A percentile compares a stretch with the other conserved stretches of the same genome.
Evolutionary conservation across 2,797 vertebrate genomes (phyloP).

Genomic region (Danio tinwini): DNA sequence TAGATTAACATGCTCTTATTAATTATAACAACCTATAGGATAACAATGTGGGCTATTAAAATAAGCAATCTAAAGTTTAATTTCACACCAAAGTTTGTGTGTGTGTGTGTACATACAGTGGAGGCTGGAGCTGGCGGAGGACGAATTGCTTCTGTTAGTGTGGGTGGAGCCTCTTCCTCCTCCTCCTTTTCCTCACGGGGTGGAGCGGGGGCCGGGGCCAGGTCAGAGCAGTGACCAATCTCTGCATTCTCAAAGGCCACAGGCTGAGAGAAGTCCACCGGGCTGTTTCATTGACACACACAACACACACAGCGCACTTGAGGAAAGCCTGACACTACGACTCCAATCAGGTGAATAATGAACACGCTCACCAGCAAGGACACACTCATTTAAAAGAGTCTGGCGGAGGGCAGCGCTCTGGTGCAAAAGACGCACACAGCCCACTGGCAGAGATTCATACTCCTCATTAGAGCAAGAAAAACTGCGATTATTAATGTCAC

Average conservation of each 20-base stretch:
- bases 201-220: constrained; percentile 71
- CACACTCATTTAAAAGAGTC: constrained; percentile 57
- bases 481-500: constrained; percentile 46
- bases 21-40: too few species aligned
- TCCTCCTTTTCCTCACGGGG: constrained; percentile 64
- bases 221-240: constrained; percentile 87
- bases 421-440: constrained; percentile 40
- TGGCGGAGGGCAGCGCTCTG: constrained; percentile 57
- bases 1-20: too few species aligned
- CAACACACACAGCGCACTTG: constrained; percentile 26
- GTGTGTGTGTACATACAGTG: constrained; percentile 51
- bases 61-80: too few species aligned
- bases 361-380: constrained; percentile 71
- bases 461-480: constrained; percentile 56
- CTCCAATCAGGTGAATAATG: constrained; percentile 72
- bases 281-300: constrained; percentile 75
- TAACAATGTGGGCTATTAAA: too few species aligned
- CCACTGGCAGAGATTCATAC: constrained; percentile 59
- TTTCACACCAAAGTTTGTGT: too few species aligned
- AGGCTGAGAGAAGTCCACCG: constrained; percentile 91
- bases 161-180: constrained; percentile 40
- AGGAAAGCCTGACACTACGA: constrained; percentile 22
- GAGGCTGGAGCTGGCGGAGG: constrained; percentile 12
- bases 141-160: constrained; percentile 55
- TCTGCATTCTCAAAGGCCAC: constrained; percentile 94